A percentile compares a stretch with the other conserved stretches of the same genome.
These are phyloP conservation scores for Zhuqinia jingwanae DNA, from an alignment of 2,888 invertebrate genomes.

Conservation along the genomic window DNA sequence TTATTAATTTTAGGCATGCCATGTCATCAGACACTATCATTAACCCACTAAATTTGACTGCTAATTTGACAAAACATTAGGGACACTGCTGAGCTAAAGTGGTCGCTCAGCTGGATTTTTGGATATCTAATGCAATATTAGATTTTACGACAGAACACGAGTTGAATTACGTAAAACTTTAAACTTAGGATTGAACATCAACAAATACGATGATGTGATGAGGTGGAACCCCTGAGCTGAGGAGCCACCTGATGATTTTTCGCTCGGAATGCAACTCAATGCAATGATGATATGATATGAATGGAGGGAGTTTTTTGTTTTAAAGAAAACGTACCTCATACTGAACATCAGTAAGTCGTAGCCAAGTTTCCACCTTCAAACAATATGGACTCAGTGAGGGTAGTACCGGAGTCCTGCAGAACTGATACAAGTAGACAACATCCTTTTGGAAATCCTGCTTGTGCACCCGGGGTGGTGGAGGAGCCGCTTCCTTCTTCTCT, in stretches of 20 bases:
- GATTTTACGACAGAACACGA: constrained; percentile 11
- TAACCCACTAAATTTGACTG: constrained; percentile 9
- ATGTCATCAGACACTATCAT: constrained; percentile 31
- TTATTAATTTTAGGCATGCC: not conserved
- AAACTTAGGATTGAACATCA: no score
- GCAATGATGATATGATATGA: no score
- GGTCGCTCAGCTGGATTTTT: no score
- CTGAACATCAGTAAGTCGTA: constrained; percentile 93
- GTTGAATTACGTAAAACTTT: constrained; percentile 38
- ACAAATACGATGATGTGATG: not conserved
- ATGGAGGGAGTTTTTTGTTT: not conserved
- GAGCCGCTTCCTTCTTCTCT: constrained; percentile 84
- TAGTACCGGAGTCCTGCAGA: constrained; percentile 93
- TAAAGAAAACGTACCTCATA: constrained; percentile 88
- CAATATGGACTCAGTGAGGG: constrained; percentile 96
- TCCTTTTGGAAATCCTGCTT: constrained; percentile 95
- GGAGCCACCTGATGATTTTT: constrained; percentile 30
- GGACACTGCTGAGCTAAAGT: no score
- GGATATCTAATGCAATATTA: constrained; percentile 20
- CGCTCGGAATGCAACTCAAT: not conserved
- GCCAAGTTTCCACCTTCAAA: constrained; percentile 97
- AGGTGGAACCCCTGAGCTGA: not conserved
- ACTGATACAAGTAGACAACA: constrained; percentile 96
- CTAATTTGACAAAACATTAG: constrained; percentile 34
- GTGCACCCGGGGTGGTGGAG: constrained; percentile 90